Evolutionary conservation across 2,113 vertebrate species (phyloP).

Genomic region (Aplodontia rufa): DNA sequence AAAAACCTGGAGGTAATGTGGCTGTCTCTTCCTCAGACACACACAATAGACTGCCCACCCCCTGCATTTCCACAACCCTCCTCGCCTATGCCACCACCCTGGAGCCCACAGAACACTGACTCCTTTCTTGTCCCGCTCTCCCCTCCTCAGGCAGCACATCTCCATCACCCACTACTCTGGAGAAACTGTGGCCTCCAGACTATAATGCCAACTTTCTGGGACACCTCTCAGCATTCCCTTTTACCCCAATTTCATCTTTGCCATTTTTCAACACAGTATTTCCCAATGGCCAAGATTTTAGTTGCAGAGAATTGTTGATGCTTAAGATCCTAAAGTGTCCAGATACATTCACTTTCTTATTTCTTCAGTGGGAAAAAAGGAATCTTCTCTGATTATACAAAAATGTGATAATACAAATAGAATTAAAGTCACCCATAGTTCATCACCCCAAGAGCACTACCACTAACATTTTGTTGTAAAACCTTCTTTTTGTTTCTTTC

Average conservation of each 20-base stretch:
- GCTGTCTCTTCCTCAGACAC: background rate
- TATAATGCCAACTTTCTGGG: background rate
- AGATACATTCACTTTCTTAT: background rate
- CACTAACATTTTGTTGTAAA: background rate
- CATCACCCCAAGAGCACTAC: background rate
- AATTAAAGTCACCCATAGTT: background rate
- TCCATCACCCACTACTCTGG: background rate
- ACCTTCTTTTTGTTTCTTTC: background rate
- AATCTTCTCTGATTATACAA: background rate
- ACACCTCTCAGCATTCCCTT: background rate
- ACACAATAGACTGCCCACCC: background rate
- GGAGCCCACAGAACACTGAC: background rate
- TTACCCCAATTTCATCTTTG: background rate
- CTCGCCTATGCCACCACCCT: no score
- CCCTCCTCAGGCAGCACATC: rapidly evolving
- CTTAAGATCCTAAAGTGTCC: background rate
- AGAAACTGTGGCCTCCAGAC: background rate
- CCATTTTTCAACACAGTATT: background rate
- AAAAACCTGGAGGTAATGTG: background rate
- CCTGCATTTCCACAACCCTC: background rate
- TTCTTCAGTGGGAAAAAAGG: background rate
- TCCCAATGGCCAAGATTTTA: background rate
- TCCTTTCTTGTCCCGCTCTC: background rate
- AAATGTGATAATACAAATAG: background rate
- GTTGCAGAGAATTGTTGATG: background rate